Evolutionary conservation across 2,113 vertebrate species (phyloP).

Genomic region (Cacatua alba): DNA sequence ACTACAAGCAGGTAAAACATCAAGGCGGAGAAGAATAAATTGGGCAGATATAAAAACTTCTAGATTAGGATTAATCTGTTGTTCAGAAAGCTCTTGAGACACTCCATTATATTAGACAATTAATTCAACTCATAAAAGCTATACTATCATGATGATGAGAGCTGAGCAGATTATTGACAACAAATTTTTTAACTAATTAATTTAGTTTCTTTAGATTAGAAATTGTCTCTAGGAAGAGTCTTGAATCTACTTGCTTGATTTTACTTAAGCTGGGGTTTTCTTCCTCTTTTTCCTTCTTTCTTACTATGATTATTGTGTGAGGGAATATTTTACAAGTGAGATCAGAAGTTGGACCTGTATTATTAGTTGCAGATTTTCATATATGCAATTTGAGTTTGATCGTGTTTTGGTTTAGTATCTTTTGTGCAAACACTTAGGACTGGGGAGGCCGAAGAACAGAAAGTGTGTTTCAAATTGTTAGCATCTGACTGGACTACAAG

Average conservation of each 20-base stretch:
- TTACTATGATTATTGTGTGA: not conserved
- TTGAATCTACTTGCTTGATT: not conserved
- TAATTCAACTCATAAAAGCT: not conserved
- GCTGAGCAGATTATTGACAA: not conserved
- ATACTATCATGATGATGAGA: not conserved
- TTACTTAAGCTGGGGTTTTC: accelerated
- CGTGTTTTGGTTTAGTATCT: not conserved
- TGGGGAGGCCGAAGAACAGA: not conserved
- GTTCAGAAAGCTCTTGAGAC: not conserved
- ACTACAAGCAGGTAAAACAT: not conserved
- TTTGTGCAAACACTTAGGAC: not conserved
- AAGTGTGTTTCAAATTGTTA: not conserved
- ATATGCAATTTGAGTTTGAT: not conserved
- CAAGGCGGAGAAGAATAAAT: not conserved
- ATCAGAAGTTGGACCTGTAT: not conserved
- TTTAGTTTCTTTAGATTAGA: not conserved
- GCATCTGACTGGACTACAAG: not conserved
- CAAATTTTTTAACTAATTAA: not conserved
- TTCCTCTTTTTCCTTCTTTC: not conserved
- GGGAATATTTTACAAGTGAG: not conserved
- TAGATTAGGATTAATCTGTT: not conserved
- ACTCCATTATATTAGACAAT: not conserved
- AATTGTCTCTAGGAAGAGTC: not conserved
- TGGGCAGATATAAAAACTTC: not conserved
- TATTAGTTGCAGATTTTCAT: not conserved